Evolutionary conservation across 2,113 vertebrate species (phyloP), one percentile per base, ranked within the genome.

Genomic region (Nannospalax galili): DNA sequence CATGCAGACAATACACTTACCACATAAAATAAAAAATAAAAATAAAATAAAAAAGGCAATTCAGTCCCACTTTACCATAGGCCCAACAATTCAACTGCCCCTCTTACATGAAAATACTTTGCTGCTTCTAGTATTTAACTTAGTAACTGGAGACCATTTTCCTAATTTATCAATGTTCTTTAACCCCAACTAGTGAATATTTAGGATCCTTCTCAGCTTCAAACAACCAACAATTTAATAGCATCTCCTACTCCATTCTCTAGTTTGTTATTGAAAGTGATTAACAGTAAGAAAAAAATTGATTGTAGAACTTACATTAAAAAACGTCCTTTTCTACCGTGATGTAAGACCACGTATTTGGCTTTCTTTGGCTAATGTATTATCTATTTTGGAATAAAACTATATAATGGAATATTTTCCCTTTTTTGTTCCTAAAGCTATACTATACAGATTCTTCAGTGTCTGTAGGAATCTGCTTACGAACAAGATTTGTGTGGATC

Each of bases 81-180:
- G 52, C 45, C 89, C 58, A 74, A 70, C 37, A 79, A 89, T 87
- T 81, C 48, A 82, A 19, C n/a, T 94, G 30, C 75, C 35, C 6
- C 30, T 75, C 70, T 88, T 22, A 77, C 16, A 32, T 22, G 30
- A 93, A 88, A 79, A 79, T 65, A 84, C 64, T 5, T 48, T 86
- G 60, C 22, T 93, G 35, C 48, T 77, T 93, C 73, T 89, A 91
- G 5, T 52, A 65, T 75, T 91, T 87, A 87, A 87, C 35, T 78
- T 70, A 86, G 7, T 77, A 81, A 95, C 73, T 88, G 94, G 67
- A 92, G 62, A 73, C 14, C 26, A 92, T 26, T 75, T 86, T 79
- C 20, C 30, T 87, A 90, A 88, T 82, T 95, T 73, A 90, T 88
- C 72, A 95, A 90, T 40, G 65, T 96, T 94, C 45, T 85, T 80